Percentiles rank a stretch among this genome's conserved stretches.
Evolutionary conservation across 2,888 invertebrate genomes (phyloP).

Genomic region (Drosophila setosimentum): DNA sequence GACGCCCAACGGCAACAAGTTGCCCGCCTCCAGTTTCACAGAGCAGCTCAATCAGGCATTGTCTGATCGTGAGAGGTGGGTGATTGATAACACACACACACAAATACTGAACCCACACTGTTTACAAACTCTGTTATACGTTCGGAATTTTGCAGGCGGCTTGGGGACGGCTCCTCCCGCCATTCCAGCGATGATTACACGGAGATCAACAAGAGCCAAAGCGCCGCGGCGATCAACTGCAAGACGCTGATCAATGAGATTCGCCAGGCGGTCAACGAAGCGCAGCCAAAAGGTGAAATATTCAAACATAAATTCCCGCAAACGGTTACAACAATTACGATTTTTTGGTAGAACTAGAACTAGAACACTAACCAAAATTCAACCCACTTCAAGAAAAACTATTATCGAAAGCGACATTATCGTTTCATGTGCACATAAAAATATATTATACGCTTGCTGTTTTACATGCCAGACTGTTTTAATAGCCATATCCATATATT

Average conservation of each 20-base stretch:
- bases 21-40: constrained; percentile 91
- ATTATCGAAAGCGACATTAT: constrained; percentile 25
- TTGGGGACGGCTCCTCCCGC: constrained; percentile 86
- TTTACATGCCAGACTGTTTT: constrained; percentile 28
- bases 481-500: constrained; percentile 23
- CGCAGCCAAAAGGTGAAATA: constrained; percentile 92
- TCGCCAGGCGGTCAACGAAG: constrained; percentile 94
- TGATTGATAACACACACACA: constrained; percentile 15
- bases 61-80: constrained; percentile 92
- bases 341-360: constrained; percentile 8
- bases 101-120: constrained; percentile 21
- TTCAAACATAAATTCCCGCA: constrained; percentile 30
- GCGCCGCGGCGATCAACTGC: constrained; percentile 90
- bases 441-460: constrained; percentile 13
- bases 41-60: constrained; percentile 95
- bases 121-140: constrained; percentile 51
- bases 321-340: constrained; percentile 20
- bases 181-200: constrained; percentile 88
- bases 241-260: constrained; percentile 95
- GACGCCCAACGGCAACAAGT: constrained; percentile 84
- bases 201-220: constrained; percentile 87
- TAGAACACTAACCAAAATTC: constrained; percentile 42
- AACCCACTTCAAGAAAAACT: constrained; percentile 16
- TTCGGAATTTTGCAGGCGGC: constrained; percentile 77
- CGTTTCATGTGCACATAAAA: constrained; percentile 43